A percentile compares a stretch with the other conserved stretches of the same genome.
phyloP scores from a whole-genome alignment of 2,888 invertebrate species.

The Argyresthia albistria region DNA sequence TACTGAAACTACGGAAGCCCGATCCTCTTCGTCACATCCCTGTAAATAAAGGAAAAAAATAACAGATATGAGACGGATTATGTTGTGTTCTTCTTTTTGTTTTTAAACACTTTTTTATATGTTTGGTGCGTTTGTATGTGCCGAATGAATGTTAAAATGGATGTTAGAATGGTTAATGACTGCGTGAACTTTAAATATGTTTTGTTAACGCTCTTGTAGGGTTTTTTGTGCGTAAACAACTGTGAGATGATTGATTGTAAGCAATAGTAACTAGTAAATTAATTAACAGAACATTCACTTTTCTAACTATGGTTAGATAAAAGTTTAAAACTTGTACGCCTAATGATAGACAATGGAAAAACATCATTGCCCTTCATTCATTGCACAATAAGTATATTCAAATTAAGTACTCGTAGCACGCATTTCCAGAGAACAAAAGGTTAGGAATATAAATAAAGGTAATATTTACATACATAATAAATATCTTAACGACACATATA shows the following conservation, averaged over 20 bases:
- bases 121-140: neutral
- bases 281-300: no score
- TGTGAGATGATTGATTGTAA: no score
- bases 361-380: no score
- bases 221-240: no score
- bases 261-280: no score
- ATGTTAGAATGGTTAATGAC: no score
- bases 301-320: neutral
- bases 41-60: constrained; percentile 51
- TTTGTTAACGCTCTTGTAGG: no score
- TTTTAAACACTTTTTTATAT: neutral
- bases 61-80: constrained; percentile 46
- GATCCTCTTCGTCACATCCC: constrained; percentile 82
- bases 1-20: constrained; percentile 79
- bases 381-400: no score
- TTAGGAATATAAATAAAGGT: constrained; percentile 65
- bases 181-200: no score
- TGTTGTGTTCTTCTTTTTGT: neutral
- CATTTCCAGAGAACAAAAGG: constrained; percentile 55
- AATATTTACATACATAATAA: constrained; percentile 71
- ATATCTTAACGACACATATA: constrained; percentile 72
- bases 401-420: neutral
- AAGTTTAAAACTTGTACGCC: neutral
- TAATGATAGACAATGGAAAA: neutral
- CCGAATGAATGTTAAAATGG: no score